Evolutionary conservation across 1,140 invertebrate species (phyloP), one percentile per base, ranked within the genome.

Genomic region (Apis cerana): DNA sequence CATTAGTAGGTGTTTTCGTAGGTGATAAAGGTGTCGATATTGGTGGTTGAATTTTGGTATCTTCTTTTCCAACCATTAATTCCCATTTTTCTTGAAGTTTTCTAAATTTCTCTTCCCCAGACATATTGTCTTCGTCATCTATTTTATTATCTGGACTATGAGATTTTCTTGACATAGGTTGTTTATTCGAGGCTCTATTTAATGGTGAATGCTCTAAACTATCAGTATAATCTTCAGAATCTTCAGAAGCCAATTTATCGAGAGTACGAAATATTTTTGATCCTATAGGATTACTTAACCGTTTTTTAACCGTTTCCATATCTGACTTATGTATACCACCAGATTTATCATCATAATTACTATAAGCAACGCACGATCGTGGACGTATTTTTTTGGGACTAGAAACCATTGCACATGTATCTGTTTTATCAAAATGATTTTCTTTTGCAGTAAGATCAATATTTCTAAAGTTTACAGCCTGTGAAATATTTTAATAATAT

Each of bases 71-170:
- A 88, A 94, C 96, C 80, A 98, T 95, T 91, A 97, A 95, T 92
- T 98, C 97, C 97, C 97, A 98, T 90, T 97, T 97, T 91, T 97
- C 96, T 89, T 98, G 97, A 54, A 98, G 92, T 56, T 96, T 95
- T 61, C 96, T 95, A 93, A 98, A 98, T 86, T 95, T 95, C 4
- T 94, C 92, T 75, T 93, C 94, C 13, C 93, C 93, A 19, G 93
- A 90, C 50, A 93, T 77, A 9, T 90, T 91, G 71, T 94, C 92
- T 9, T 94, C 93, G 17, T 94, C 86, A 8, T 86, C 77, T 52
- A 80, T 71, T 89, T 85, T 90, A 65, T 59, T 62, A 13, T 88
- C 84, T 50, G 85, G 43, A 83, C 64, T 83, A 19, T 65, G 76
- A 71, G 80, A 82, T 76, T 90, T 90, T 71, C 48, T 62, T 21